Conservation (phyloP, 1,140 invertebrate genomes). For the Melipona quadrifasciata region DNA sequence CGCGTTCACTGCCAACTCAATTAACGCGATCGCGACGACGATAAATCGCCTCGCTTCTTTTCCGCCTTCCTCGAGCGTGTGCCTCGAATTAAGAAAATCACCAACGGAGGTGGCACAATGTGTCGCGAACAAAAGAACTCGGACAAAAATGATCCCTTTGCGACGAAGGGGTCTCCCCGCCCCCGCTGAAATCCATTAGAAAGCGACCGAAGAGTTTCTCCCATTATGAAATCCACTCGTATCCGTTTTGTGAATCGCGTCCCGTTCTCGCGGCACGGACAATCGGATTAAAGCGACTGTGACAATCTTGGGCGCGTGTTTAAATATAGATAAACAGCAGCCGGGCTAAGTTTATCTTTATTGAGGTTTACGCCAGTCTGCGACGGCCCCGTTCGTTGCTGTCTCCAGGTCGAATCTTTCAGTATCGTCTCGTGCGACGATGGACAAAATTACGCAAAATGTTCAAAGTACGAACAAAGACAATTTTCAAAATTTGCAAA, state of each 20-base stretch:
- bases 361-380: slow-evolving; percentile 72
- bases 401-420: background rate
- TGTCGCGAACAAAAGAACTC: background rate
- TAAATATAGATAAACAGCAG: slow-evolving; percentile 72
- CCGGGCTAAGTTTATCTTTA: slow-evolving; percentile 74
- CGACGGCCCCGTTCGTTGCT: slow-evolving; percentile 63
- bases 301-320: slow-evolving; percentile 58
- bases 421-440: too few relatives aligned
- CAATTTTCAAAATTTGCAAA: too few relatives aligned
- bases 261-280: background rate
- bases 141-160: background rate
- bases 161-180: background rate
- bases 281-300: slow-evolving; percentile 23
- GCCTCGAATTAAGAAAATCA: background rate
- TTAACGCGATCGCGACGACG: slow-evolving; percentile 51
- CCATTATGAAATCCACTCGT: background rate
- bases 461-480: too few relatives aligned
- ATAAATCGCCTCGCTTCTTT: slow-evolving; percentile 25
- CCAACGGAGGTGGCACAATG: background rate
- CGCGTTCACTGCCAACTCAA: slow-evolving; percentile 60
- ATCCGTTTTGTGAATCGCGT: background rate
- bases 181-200: background rate
- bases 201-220: background rate
- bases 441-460: too few relatives aligned
- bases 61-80: too few relatives aligned